These are phyloP conservation scores for Sander lucioperca DNA, from an alignment of 2,113 vertebrate species.

Conservation along the genomic window DNA sequence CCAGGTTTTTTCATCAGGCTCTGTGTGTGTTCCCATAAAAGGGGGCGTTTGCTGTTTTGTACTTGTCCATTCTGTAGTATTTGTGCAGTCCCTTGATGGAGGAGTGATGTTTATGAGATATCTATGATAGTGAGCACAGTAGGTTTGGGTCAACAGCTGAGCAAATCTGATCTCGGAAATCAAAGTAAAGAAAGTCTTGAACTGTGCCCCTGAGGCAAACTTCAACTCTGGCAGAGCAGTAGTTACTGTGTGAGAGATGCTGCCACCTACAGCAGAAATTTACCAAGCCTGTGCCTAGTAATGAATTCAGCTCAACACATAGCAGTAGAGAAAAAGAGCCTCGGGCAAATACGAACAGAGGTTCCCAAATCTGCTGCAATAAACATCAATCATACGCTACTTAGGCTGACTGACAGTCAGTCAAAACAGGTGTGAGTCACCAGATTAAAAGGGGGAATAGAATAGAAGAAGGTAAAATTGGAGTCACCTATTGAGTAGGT, in stretches of 20 bases:
- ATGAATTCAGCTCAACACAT: slow-evolving; percentile 71
- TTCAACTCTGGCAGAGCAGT: slow-evolving; percentile 46
- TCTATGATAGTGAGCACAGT: slow-evolving; percentile 27
- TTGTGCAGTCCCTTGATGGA: slow-evolving; percentile 10
- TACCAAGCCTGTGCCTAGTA: slow-evolving; percentile 50
- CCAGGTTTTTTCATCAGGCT: too few species aligned
- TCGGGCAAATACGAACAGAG: slow-evolving; percentile 72
- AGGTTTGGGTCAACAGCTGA: slow-evolving; percentile 53
- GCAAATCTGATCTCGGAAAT: slow-evolving; percentile 53
- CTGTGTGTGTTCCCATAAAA: too few species aligned
- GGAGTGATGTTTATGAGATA: slow-evolving; percentile 41
- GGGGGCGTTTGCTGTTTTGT: not conserved
- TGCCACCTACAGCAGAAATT: slow-evolving; percentile 78
- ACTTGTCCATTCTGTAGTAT: not conserved
- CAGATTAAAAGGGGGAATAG: slow-evolving; percentile 57
- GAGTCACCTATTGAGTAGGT: slow-evolving; percentile 60
- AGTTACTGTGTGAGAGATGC: slow-evolving; percentile 61
- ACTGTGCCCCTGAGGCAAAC: slow-evolving; percentile 67
- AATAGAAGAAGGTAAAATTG: slow-evolving; percentile 63
- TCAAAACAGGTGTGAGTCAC: slow-evolving; percentile 67
- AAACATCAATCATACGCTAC: slow-evolving; percentile 74
- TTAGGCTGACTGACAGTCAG: slow-evolving; percentile 75
- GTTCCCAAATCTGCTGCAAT: slow-evolving; percentile 76
- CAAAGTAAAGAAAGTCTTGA: slow-evolving; percentile 65
- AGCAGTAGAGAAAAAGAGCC: slow-evolving; percentile 69